phyloP scores from a whole-genome alignment of 2,888 invertebrate species.

The Spilosoma lubricipeda region DNA sequence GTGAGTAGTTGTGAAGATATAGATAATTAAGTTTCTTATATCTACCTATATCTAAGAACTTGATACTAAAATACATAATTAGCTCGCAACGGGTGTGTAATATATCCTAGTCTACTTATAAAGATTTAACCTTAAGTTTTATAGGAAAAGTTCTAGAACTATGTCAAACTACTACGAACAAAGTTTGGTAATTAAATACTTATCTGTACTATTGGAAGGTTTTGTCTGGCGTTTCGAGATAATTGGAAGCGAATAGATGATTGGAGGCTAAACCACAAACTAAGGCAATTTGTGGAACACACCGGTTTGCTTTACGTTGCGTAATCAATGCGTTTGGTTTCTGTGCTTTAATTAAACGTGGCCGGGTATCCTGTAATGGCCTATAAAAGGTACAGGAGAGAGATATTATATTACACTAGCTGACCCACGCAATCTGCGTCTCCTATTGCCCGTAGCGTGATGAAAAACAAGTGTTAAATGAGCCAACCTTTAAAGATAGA shows the following conservation, averaged over 20 bases:
- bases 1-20: neutral
- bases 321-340: slow-evolving; percentile 2
- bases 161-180: slow-evolving; percentile 4
- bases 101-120: neutral
- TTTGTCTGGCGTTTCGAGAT: neutral
- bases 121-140: neutral
- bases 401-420: neutral
- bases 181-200: slow-evolving; percentile 14
- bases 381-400: neutral
- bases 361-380: neutral
- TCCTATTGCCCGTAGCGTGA: no score
- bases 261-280: neutral
- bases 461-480: no score
- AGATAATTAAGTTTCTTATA: neutral
- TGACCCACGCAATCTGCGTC: no score
- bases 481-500: no score
- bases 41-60: neutral
- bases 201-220: neutral
- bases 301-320: neutral
- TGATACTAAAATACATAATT: neutral
- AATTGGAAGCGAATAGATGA: slow-evolving; percentile 2
- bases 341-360: neutral
- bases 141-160: slow-evolving; percentile 6
- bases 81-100: neutral
- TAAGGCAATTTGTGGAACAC: neutral